Conservation (phyloP, 1,140 invertebrate species). For the Antheraea pernyi region DNA sequence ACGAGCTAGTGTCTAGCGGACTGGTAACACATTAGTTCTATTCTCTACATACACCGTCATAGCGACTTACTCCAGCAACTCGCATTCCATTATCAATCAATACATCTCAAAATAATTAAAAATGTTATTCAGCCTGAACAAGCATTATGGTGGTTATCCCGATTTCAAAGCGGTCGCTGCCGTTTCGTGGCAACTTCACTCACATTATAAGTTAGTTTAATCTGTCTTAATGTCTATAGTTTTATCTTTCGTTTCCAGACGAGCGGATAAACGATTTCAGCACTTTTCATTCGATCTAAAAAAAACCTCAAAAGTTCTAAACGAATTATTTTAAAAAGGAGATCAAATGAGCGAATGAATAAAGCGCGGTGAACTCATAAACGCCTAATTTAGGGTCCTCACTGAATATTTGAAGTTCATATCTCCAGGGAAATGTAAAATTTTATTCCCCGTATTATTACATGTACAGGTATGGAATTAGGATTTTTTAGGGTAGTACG, state of each 20-base stretch:
- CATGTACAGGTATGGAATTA: neutral
- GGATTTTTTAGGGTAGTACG: neutral
- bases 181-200: too few species aligned
- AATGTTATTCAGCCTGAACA: too few species aligned
- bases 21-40: too few species aligned
- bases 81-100: too few species aligned
- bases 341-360: neutral
- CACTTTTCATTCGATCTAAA: neutral
- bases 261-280: neutral
- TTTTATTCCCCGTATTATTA: conserved; percentile 17
- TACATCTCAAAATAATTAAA: too few species aligned
- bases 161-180: too few species aligned
- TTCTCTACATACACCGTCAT: too few species aligned
- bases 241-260: neutral
- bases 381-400: conserved; percentile 21
- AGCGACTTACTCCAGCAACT: too few species aligned
- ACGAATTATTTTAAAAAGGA: neutral
- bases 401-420: conserved; percentile 21
- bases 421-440: conserved; percentile 21
- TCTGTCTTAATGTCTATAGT: neutral
- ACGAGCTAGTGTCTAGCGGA: too few species aligned
- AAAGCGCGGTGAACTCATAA: conserved; percentile 10
- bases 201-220: neutral
- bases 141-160: too few species aligned
- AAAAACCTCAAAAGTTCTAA: neutral